phyloP scores from a whole-genome alignment of 2,888 invertebrate species.

The Ormyrus labotus region DNA sequence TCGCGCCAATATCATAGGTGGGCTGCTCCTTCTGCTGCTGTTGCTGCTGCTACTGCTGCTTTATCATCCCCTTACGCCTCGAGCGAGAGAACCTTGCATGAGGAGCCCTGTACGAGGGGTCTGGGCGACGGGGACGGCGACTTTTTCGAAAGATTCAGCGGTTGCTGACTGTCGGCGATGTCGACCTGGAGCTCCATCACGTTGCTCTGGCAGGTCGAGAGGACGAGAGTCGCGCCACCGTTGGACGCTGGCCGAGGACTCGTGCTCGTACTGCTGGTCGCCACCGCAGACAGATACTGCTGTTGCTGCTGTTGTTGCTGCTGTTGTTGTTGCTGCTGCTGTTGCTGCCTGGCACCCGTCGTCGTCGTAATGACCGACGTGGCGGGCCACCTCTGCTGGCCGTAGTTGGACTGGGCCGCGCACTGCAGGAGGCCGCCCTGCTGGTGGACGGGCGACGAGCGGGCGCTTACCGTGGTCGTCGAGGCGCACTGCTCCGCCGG shows the following conservation, averaged over 20 bases:
- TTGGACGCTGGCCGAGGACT: conserved; percentile 71
- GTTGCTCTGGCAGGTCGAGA: conserved; percentile 76
- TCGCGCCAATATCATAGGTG: conserved; percentile 8
- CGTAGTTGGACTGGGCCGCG: conserved; percentile 67
- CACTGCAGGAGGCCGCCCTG: conserved; percentile 70
- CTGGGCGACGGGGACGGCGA: conserved; percentile 87
- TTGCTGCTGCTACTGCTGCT: conserved; percentile 45
- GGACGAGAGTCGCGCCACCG: conserved; percentile 67
- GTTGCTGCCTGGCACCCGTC: conserved; percentile 75
- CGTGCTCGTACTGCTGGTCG: conserved; percentile 70
- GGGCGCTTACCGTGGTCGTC: conserved; percentile 73
- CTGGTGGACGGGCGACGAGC: conserved; percentile 69
- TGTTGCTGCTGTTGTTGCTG: conserved; percentile 70
- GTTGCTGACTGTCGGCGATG: conserved; percentile 88
- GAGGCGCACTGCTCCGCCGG: conserved; percentile 78
- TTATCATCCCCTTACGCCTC: conserved; percentile 72
- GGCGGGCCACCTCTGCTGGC: conserved; percentile 68
- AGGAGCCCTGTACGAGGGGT: conserved; percentile 74
- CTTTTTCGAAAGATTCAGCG: conserved; percentile 92
- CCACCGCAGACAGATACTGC: conserved; percentile 75
- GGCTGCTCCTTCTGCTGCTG: conserved; percentile 36
- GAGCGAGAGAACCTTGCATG: conserved; percentile 74
- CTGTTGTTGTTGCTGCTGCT: conserved; percentile 73
- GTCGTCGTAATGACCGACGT: conserved; percentile 82
- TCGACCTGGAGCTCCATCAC: conserved; percentile 88